Evolutionary conservation across 2,797 vertebrate genomes (phyloP), one percentile per base, ranked within the genome.

Genomic region (Philypnodon macrostomus): DNA sequence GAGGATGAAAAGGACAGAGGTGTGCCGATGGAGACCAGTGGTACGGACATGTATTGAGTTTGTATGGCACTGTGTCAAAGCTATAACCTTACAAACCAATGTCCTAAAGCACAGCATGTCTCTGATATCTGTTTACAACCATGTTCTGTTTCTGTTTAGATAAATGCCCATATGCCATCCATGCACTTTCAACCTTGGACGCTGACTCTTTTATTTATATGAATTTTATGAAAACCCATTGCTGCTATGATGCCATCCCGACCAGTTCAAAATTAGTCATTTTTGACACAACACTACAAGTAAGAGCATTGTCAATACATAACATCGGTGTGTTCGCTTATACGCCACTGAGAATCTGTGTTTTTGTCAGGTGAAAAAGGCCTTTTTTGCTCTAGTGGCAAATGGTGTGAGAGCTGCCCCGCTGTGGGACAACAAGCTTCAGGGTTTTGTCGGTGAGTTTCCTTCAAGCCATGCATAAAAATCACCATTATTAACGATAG

Each of bases 391-490:
- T 36, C 88, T 98, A 79, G 95, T 98, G 67, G 93, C 95, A 29
- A 98, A 97, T 5, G 94, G 96, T 24, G 93, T 98, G 41, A 89
- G 96, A 60, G 96, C 96, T n/a, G 96, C 96, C 5, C 96, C 96
- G 0, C 90, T 98, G 60, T 98, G 96, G 96, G 95, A 99, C 83
- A 94, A 80, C 83, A 98, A 97, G 86, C 93, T 93, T 35, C 93
- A 98, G 77, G 90, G 92, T 84, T 99, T 99, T 85, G 95, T 98
- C 83, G 96, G 96, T 98, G n/a, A n/a, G n/a, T n/a, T n/a, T n/a
- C n/a, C n/a, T n/a, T n/a, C n/a, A 70, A 82, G 73, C 7, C 3
- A 10, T 0, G 1, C n/a, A n/a, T n/a, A n/a, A n/a, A n/a, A n/a
- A n/a, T n/a, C n/a, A n/a, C n/a, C n/a, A n/a, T n/a, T n/a, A n/a